Evolutionary conservation across 2,797 vertebrate species (phyloP), one percentile per base, ranked within the genome.

Genomic region (Myiothlypis coronata): DNA sequence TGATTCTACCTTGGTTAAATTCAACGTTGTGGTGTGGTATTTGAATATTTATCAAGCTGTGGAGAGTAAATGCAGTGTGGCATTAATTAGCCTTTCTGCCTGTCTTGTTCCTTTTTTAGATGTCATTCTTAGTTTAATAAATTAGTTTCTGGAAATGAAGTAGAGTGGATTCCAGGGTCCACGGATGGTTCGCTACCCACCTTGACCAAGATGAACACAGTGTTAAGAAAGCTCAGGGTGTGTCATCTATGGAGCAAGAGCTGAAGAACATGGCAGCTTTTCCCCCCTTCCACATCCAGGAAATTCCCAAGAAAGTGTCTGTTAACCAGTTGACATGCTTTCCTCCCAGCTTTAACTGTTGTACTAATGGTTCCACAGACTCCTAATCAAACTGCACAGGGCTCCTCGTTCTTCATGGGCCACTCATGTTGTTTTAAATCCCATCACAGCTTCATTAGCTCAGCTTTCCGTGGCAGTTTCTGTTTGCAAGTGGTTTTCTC

Each of bases 61-160:
- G 69, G 95, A 97, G 97, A 97, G 79, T 97, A 96, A 97, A 98
- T 96, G 96, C 95, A 80, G 88, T 79, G 67, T 97, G 95, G 96
- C 96, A 96, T 96, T 96, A 97, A 97, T 98, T 97, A 97, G 96
- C 95, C 96, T 96, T 94, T 93, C 96, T 97, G 92, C 95, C 97
- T 95, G 94, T 95, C 96, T 87, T 75, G 87, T 97, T 96, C 97
- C 93, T 94, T 94, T 97, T 97, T 95, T 89, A 93, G 92, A 95
- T 96, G 96, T 97, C 97, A 90, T 95, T 97, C 94, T 97, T 94
- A 89, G 87, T 95, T 95, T 96, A 96, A 97, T 96, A 95, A 95
- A 97, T 97, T 96, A 92, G 89, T 93, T 95, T 95, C 96, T 97
- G 95, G 80, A 93, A 92, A 82, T 93, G 87, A 93, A 97, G 77